phyloP scores from a whole-genome alignment of 2,113 vertebrate genomes.

The Peucedramus taeniatus region DNA sequence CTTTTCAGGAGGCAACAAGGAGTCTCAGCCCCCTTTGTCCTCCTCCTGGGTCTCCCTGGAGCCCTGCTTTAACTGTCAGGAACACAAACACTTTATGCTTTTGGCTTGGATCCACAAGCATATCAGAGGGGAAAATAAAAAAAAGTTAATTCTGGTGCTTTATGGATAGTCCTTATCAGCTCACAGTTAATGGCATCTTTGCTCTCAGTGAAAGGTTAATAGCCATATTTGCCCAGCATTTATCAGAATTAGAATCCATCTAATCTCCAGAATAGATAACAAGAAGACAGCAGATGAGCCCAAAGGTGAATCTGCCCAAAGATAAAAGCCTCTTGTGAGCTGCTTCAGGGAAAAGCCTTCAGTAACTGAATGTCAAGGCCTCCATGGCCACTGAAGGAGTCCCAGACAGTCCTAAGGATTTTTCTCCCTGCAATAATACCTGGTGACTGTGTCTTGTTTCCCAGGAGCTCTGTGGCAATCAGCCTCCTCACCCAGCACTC shows the following conservation, averaged over 20 bases:
- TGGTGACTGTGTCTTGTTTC: background rate
- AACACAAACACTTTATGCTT: background rate
- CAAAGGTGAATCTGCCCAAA: conserved; percentile 39
- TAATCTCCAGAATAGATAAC: conserved; percentile 11
- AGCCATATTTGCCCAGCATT: background rate
- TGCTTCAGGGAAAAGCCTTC: background rate
- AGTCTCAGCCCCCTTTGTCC: background rate
- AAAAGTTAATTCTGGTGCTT: background rate
- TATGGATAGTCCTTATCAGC: conserved; percentile 34
- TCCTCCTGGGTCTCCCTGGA: background rate
- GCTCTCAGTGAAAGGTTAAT: conserved; percentile 45
- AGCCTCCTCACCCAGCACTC: background rate
- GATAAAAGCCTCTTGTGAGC: background rate
- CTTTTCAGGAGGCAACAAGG: background rate
- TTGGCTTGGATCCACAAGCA: background rate
- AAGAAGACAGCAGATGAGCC: background rate
- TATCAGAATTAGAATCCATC: background rate
- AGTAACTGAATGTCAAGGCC: background rate
- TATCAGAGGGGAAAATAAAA: background rate
- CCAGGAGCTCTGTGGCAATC: background rate
- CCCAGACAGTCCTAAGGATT: background rate
- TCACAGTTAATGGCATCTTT: conserved; percentile 27
- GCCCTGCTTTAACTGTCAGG: background rate
- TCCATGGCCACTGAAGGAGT: background rate
- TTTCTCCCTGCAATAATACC: background rate